These are phyloP conservation scores for Balearica regulorum DNA, from an alignment of 2,797 vertebrate species.

Conservation along the genomic window DNA sequence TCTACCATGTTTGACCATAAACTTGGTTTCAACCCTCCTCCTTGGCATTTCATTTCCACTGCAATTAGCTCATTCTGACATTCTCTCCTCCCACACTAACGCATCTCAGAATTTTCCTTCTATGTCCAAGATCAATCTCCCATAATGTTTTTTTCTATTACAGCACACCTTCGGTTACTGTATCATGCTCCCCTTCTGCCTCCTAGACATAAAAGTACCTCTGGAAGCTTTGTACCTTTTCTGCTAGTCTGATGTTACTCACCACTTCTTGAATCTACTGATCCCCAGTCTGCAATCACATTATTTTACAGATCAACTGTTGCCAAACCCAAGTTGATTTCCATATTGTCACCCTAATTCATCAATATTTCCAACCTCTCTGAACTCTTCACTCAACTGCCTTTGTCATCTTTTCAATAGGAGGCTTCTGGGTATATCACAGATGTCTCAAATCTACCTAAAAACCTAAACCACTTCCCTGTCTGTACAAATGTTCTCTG, in stretches of 20 bases:
- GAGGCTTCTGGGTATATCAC: neutral
- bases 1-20: neutral
- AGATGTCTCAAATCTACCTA: neutral
- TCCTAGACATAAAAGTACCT: neutral
- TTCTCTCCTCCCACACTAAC: neutral
- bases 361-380: neutral
- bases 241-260: neutral
- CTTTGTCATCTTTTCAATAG: neutral
- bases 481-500: neutral
- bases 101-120: neutral
- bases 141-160: neutral
- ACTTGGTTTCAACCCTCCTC: neutral
- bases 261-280: neutral
- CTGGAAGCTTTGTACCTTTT: neutral
- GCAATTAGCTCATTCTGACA: neutral
- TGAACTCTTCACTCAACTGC: neutral
- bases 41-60: neutral
- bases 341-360: neutral
- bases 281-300: neutral
- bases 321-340: neutral
- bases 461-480: neutral
- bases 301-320: neutral
- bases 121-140: neutral
- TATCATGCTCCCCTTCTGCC: neutral
- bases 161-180: neutral